phyloP scores from a whole-genome alignment of 53 echinoderm and acorn worm genomes.

The Holothuria leucospilota region DNA sequence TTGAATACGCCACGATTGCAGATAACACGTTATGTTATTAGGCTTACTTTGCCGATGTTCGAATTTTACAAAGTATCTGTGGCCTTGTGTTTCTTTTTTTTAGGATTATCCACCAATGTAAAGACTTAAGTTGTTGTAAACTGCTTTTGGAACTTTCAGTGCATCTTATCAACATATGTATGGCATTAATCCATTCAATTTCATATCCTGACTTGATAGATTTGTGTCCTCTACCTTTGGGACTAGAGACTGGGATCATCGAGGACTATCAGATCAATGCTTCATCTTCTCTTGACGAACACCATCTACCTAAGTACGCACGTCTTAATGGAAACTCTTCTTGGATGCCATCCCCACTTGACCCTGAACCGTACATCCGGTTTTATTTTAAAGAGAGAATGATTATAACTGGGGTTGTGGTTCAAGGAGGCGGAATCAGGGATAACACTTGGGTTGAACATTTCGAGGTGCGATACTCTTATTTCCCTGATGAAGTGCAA shows the following conservation, averaged over 20 bases:
- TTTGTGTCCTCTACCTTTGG: constrained; percentile 84
- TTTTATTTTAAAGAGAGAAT: constrained; percentile 74
- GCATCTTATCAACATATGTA: not conserved
- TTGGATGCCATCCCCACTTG: constrained; percentile 64
- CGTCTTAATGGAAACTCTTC: constrained; percentile 70
- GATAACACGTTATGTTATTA: too few relatives aligned
- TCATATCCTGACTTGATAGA: constrained; percentile 43
- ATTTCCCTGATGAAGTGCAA: constrained; percentile 43
- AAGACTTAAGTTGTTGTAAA: not conserved
- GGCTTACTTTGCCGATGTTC: too few relatives aligned
- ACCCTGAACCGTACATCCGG: constrained; percentile 63
- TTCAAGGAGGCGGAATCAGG: constrained; percentile 72
- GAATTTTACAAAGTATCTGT: too few relatives aligned
- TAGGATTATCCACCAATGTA: too few relatives aligned
- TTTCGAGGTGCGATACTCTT: constrained; percentile 65
- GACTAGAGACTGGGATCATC: constrained; percentile 77
- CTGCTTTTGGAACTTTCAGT: too few relatives aligned
- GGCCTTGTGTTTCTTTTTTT: too few relatives aligned
- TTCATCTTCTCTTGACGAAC: constrained; percentile 70
- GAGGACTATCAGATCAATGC: constrained; percentile 66
- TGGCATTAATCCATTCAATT: not conserved
- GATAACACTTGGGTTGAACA: constrained; percentile 69
- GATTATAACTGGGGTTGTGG: constrained; percentile 80
- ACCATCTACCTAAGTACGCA: constrained; percentile 74
- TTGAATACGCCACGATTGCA: too few relatives aligned